Conservation (phyloP, 2,797 vertebrate species). For the Chelon auratus region DNA sequence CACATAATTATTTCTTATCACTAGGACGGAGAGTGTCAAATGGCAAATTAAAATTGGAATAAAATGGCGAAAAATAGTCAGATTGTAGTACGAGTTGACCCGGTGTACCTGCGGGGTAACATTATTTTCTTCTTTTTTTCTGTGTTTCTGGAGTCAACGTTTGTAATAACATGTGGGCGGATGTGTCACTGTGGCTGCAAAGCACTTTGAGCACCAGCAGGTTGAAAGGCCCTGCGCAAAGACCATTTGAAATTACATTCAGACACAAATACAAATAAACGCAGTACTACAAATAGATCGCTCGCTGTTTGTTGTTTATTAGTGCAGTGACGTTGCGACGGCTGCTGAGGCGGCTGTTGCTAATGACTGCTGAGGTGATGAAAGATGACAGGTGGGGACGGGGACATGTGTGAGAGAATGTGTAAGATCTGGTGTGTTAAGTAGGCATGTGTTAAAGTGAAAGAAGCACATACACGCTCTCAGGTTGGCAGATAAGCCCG, state of each 20-base stretch:
- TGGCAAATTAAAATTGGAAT: neutral
- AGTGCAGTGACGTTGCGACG: constrained; percentile 7
- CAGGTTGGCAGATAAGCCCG: constrained; percentile 10
- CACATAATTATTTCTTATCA: neutral
- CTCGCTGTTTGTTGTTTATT: constrained; percentile 35
- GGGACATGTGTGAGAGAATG: constrained; percentile 17
- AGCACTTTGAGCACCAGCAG: too few species aligned
- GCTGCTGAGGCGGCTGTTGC: constrained; percentile 35
- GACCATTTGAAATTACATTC: too few species aligned
- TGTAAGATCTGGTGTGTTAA: constrained; percentile 9
- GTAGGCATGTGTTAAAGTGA: constrained; percentile 21
- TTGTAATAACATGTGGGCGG: too few species aligned
- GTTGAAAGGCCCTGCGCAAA: too few species aligned
- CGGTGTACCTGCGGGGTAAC: too few species aligned
- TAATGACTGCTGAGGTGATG: constrained; percentile 33
- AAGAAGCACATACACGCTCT: neutral
- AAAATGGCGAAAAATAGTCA: neutral
- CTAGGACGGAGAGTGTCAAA: neutral
- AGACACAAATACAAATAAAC: too few species aligned
- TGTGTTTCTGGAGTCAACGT: neutral
- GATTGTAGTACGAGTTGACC: too few species aligned
- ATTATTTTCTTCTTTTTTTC: neutral
- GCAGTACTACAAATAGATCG: constrained; percentile 24
- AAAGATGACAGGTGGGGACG: constrained; percentile 39
- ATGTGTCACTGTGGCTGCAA: neutral